phyloP scores from a whole-genome alignment of 1,140 invertebrate species.

The Laodelphax striatellus region DNA sequence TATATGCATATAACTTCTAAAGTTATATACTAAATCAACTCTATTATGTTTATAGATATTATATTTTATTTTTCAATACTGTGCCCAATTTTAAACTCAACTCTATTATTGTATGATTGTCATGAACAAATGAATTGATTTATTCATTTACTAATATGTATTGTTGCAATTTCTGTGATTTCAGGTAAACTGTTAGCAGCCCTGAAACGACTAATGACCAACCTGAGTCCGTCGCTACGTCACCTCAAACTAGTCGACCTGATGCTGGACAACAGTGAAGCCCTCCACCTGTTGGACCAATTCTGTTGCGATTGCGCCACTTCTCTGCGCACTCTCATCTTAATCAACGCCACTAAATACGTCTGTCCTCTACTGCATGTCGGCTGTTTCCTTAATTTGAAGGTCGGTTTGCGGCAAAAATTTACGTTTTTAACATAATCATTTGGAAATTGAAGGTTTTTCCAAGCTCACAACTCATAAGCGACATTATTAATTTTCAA shows the following conservation, averaged over 20 bases:
- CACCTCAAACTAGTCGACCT: constrained; percentile 62
- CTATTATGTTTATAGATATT: too few species aligned
- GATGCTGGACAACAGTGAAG: constrained; percentile 57
- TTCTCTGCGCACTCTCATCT: constrained; percentile 46
- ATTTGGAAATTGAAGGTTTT: too few species aligned
- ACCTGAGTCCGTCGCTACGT: constrained; percentile 46
- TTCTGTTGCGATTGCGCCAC: constrained; percentile 52
- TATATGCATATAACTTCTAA: too few species aligned
- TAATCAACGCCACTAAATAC: constrained; percentile 66
- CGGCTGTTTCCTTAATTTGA: constrained; percentile 62
- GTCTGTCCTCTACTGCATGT: constrained; percentile 62
- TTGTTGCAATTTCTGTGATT: neutral
- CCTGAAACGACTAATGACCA: constrained; percentile 56
- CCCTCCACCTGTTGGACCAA: constrained; percentile 59
- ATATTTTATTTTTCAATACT: too few species aligned
- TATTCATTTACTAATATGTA: too few species aligned
- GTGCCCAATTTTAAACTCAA: too few species aligned
- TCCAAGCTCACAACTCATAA: too few species aligned
- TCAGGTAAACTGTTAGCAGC: constrained; percentile 47
- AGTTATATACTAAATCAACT: too few species aligned
- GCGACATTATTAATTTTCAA: too few species aligned
- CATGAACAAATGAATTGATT: too few species aligned
- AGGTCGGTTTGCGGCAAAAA: constrained; percentile 35
- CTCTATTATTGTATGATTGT: too few species aligned
- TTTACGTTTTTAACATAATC: too few species aligned